A percentile compares a stretch with the other conserved stretches of the same genome.
phyloP scores from a whole-genome alignment of 2,113 vertebrate genomes.

The Anolis sagrei region DNA sequence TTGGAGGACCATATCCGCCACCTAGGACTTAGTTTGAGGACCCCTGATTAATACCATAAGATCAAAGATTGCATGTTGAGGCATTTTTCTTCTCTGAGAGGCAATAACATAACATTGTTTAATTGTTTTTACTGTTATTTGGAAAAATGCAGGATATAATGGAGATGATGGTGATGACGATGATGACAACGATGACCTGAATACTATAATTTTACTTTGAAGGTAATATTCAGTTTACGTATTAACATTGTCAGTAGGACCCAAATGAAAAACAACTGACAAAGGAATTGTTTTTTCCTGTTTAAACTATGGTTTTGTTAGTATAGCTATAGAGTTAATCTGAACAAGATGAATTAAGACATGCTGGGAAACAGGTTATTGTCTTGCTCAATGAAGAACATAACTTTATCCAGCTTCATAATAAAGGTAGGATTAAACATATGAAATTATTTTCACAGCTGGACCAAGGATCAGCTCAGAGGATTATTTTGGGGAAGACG shows the following conservation, averaged over 20 bases:
- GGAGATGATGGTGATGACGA: no score
- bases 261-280: background rate
- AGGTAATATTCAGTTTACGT: background rate
- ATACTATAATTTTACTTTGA: background rate
- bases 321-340: background rate
- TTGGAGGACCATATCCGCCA: no score
- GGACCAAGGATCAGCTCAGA: background rate
- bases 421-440: background rate
- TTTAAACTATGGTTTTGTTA: background rate
- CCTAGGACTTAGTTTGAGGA: no score
- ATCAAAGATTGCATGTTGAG: background rate
- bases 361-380: background rate
- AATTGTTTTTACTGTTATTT: no score
- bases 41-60: no score
- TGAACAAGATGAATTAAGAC: background rate
- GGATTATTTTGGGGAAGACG: background rate
- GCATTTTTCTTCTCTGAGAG: background rate
- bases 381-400: background rate
- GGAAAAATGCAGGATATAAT: no score
- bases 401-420: background rate
- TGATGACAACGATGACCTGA: no score
- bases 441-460: conserved; percentile 14
- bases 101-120: background rate
- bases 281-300: background rate
- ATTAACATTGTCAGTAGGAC: no score